Evolutionary conservation across 2,797 vertebrate species (phyloP).

Genomic region (Acanthurus lineatus): DNA sequence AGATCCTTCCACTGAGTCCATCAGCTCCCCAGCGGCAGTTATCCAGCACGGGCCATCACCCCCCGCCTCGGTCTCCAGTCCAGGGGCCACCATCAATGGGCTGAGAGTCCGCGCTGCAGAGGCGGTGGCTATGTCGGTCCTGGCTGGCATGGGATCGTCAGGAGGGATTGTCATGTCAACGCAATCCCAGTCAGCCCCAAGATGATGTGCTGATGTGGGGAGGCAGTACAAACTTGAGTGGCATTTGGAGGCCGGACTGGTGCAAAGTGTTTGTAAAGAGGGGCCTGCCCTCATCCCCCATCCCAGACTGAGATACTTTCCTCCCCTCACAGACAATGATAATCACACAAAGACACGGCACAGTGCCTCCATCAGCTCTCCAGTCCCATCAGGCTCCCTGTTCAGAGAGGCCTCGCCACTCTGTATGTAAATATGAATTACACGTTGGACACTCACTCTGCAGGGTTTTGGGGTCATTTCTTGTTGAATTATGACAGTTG

Average conservation of each 20-base stretch:
- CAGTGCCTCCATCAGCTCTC: conserved; percentile 59
- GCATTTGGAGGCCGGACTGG: conserved; percentile 66
- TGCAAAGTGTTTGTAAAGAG: conserved; percentile 67
- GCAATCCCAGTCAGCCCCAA: conserved; percentile 92
- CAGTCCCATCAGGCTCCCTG: conserved; percentile 53
- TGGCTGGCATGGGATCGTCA: conserved; percentile 92
- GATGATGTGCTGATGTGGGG: conserved; percentile 89
- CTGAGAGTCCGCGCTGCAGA: conserved; percentile 93
- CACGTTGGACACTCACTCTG: conserved; percentile 59
- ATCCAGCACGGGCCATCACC: conserved; percentile 90
- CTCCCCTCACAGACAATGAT: conserved; percentile 66
- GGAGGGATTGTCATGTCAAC: conserved; percentile 85
- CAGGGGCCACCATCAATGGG: conserved; percentile 90
- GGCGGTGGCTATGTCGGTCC: conserved; percentile 93
- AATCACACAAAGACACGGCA: conserved; percentile 73
- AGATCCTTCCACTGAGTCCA: conserved; percentile 87
- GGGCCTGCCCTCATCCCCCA: conserved; percentile 43
- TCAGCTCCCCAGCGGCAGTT: conserved; percentile 90
- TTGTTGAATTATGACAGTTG: conserved; percentile 42
- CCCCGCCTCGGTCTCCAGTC: conserved; percentile 72
- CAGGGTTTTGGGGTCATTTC: conserved; percentile 58
- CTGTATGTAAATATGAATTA: conserved; percentile 72
- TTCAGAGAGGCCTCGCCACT: conserved; percentile 51
- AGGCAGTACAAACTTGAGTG: conserved; percentile 71
- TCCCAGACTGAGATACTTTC: conserved; percentile 57